These are phyloP conservation scores for Aurelia coerulea DNA, from an alignment of 30 jellyfish, hydroid and myxozoan genomes.

Conservation along the genomic window DNA sequence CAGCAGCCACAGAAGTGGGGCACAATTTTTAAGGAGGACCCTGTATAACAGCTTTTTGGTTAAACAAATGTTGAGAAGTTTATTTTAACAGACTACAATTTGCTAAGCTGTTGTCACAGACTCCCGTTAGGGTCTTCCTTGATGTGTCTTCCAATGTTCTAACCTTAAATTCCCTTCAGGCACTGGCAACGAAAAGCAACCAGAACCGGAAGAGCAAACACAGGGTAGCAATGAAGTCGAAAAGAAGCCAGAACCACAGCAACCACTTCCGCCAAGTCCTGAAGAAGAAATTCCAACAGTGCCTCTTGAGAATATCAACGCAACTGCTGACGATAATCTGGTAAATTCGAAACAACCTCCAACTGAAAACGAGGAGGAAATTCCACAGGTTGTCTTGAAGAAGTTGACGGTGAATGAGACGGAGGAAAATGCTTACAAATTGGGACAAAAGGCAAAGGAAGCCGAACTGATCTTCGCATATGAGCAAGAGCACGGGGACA, in stretches of 20 bases:
- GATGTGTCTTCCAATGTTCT: too few species aligned
- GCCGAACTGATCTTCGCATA: slow-evolving; percentile 62
- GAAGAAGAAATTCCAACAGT: slow-evolving; percentile 45
- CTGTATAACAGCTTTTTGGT: too few species aligned
- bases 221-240: slow-evolving; percentile 19
- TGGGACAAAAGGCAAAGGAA: slow-evolving; percentile 45
- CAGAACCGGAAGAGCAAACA: neutral
- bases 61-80: too few species aligned
- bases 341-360: slow-evolving; percentile 6
- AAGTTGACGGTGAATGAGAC: slow-evolving; percentile 71
- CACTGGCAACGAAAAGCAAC: too few species aligned
- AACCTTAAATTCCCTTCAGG: neutral
- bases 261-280: slow-evolving; percentile 13
- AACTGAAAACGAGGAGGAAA: slow-evolving; percentile 17
- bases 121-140: too few species aligned
- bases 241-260: slow-evolving; percentile 3
- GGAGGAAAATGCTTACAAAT: slow-evolving; percentile 68
- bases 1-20: too few species aligned
- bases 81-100: too few species aligned
- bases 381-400: slow-evolving; percentile 48
- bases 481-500: slow-evolving; percentile 78
- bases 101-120: too few species aligned
- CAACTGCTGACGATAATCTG: slow-evolving; percentile 43
- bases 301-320: slow-evolving; percentile 28
- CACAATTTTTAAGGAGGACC: too few species aligned